These are phyloP conservation scores for Meloidogyne floridensis DNA, from an alignment of 1,140 invertebrate species.

Conservation along the genomic window DNA sequence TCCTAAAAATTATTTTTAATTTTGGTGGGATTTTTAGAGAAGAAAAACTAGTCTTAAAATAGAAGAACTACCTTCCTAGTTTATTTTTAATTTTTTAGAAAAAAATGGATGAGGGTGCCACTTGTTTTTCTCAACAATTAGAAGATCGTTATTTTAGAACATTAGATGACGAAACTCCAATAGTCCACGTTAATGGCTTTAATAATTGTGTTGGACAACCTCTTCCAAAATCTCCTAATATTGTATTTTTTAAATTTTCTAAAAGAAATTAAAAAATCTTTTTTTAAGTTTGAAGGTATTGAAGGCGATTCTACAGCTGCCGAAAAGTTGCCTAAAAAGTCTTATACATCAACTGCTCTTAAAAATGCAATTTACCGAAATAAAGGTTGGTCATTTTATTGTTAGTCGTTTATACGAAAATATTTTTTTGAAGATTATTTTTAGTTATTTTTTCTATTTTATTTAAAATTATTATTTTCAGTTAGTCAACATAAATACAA, in stretches of 20 bases:
- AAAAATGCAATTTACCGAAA: conserved; percentile 2
- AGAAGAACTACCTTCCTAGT: no score
- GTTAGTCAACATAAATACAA: conserved; percentile 20
- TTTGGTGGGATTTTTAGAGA: not conserved
- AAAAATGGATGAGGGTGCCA: not conserved
- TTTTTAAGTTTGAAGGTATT: not conserved
- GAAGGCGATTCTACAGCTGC: not conserved
- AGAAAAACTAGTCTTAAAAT: not conserved
- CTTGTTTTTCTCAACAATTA: not conserved
- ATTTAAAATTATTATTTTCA: not conserved
- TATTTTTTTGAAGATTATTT: not conserved
- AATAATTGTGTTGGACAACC: not conserved
- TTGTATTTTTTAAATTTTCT: no score
- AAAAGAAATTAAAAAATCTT: no score
- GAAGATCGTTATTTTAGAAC: not conserved
- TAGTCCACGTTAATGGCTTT: not conserved
- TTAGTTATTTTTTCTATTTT: no score
- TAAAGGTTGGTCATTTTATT: not conserved
- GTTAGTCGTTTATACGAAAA: not conserved
- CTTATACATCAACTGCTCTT: not conserved
- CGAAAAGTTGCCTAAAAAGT: not conserved
- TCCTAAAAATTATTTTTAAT: not conserved
- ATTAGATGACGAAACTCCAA: not conserved
- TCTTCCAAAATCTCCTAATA: not conserved
- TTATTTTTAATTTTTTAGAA: not conserved